These are phyloP conservation scores for Campopleginae sp. DNA, from an alignment of 2,888 invertebrate species.

Conservation along the genomic window DNA sequence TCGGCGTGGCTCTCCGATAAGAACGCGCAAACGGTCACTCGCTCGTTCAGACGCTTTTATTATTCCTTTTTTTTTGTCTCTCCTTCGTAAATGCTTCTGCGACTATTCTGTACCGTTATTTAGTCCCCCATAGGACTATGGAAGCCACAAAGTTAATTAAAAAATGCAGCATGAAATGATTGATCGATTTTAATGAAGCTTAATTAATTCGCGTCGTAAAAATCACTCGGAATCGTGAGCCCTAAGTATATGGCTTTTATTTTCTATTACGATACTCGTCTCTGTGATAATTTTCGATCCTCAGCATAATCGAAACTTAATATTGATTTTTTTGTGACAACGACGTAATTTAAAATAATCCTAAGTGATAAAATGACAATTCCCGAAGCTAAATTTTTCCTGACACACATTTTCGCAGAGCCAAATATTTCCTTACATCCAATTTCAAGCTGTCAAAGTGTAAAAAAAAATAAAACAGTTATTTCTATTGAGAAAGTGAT, in stretches of 20 bases:
- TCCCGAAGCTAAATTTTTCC: neutral
- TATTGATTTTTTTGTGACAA: neutral
- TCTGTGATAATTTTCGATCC: too few species aligned
- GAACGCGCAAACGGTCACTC: neutral
- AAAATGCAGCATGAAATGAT: neutral
- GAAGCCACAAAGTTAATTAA: neutral
- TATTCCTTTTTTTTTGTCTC: neutral
- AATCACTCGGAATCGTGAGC: neutral
- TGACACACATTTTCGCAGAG: too few species aligned
- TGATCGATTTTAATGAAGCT: neutral
- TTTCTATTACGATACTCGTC: too few species aligned
- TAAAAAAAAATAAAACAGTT: neutral
- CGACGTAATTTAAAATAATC: neutral
- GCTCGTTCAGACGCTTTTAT: neutral
- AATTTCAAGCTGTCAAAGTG: neutral
- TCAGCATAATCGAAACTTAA: too few species aligned
- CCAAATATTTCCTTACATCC: too few species aligned
- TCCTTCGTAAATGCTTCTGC: neutral
- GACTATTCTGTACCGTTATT: neutral
- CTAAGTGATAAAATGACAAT: neutral
- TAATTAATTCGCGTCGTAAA: neutral
- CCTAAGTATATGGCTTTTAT: too few species aligned
- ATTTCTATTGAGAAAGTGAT: neutral
- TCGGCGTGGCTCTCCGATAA: neutral
- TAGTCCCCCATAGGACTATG: neutral